Conservation (phyloP, 1,140 invertebrate species). For the Drosophila erecta region DNA sequence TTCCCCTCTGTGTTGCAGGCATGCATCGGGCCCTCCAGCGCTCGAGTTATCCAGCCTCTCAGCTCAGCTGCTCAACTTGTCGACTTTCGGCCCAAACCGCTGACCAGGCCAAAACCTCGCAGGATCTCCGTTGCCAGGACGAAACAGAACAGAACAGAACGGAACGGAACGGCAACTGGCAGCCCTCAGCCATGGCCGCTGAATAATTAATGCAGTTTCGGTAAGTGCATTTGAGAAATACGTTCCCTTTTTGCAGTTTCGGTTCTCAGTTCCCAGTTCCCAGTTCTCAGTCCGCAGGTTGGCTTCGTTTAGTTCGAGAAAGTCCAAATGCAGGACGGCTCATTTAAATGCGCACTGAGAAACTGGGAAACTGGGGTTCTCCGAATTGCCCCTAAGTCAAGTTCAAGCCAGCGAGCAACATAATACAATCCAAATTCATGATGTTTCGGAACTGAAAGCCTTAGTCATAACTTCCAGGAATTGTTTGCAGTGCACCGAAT, state of each 20-base stretch:
- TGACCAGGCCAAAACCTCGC: constrained; percentile 46
- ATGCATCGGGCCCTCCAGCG: constrained; percentile 52
- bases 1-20: constrained; percentile 58
- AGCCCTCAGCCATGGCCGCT: constrained; percentile 59
- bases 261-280: constrained; percentile 4
- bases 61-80: constrained; percentile 74
- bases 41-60: constrained; percentile 23
- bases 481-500: constrained; percentile 14
- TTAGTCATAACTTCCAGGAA: no score
- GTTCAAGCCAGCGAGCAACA: background rate
- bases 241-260: constrained; percentile 26
- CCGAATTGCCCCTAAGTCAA: background rate
- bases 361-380: background rate
- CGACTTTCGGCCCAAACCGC: constrained; percentile 72
- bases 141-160: constrained; percentile 27
- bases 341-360: constrained; percentile 58
- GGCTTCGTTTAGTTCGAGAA: constrained; percentile 31
- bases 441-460: no score
- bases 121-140: constrained; percentile 11
- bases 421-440: background rate
- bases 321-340: constrained; percentile 56
- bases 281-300: background rate
- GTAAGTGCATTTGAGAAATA: constrained; percentile 78
- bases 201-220: constrained; percentile 82
- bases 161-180: constrained; percentile 25